These are phyloP conservation scores for Sclerodermus sp. DNA, from an alignment of 2,888 invertebrate species.

Conservation along the genomic window DNA sequence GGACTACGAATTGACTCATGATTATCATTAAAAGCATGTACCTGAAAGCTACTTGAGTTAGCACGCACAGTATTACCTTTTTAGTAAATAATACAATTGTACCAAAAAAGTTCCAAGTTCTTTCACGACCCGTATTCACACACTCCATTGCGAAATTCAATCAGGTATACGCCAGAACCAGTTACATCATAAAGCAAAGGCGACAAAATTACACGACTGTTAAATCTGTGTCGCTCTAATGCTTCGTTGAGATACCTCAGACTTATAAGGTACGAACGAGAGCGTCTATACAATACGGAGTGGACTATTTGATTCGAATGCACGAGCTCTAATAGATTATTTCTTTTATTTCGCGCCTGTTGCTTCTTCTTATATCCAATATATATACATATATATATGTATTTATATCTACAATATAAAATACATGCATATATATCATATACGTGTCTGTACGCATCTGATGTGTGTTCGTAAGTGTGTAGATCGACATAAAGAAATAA, in stretches of 20 bases:
- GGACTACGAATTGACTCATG: constrained; percentile 22
- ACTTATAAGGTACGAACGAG: too few relatives aligned
- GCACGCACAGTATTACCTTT: background rate
- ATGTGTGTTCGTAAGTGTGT: constrained; percentile 6
- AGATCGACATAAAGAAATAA: background rate
- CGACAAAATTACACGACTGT: too few relatives aligned
- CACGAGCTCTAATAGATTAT: background rate
- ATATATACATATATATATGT: too few relatives aligned
- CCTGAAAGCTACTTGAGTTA: background rate
- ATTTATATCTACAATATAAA: too few relatives aligned
- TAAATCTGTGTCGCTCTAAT: too few relatives aligned
- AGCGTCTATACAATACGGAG: too few relatives aligned
- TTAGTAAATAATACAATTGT: background rate
- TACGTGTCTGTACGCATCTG: too few relatives aligned
- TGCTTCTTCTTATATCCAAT: constrained; percentile 10
- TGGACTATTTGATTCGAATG: too few relatives aligned
- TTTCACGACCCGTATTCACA: background rate
- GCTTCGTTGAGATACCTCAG: too few relatives aligned
- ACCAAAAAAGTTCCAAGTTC: background rate
- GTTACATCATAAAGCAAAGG: background rate
- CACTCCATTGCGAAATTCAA: background rate
- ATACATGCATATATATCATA: too few relatives aligned
- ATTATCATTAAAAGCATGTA: constrained; percentile 16
- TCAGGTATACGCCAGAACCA: background rate
- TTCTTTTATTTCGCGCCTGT: constrained; percentile 30